Percentiles rank a stretch among this genome's conserved stretches.
Conservation (phyloP, 92 coral and sea anemone genomes). For the Meandrina meandrites region DNA sequence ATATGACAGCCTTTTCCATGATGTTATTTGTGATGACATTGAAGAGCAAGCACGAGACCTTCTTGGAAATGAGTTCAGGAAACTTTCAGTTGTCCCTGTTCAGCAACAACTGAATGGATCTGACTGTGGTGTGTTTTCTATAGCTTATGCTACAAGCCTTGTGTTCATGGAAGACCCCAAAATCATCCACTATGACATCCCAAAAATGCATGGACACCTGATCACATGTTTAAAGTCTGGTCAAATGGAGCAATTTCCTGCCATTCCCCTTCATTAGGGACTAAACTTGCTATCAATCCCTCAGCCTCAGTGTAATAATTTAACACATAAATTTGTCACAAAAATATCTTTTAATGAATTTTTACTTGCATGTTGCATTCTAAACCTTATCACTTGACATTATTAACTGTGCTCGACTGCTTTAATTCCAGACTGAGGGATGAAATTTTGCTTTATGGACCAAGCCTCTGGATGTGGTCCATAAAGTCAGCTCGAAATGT, state of each 20-base stretch:
- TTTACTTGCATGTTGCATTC: too few species aligned
- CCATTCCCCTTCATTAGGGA: too few species aligned
- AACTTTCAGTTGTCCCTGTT: slow-evolving; percentile 1
- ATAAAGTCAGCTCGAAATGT: too few species aligned
- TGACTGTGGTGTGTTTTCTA: slow-evolving; percentile 2
- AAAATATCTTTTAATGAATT: too few species aligned
- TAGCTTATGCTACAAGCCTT: slow-evolving; percentile 5
- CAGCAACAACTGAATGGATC: slow-evolving; percentile 13
- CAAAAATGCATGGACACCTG: slow-evolving; percentile 1
- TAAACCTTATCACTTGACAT: too few species aligned
- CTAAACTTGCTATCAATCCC: too few species aligned
- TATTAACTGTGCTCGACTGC: too few species aligned
- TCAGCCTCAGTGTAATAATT: too few species aligned
- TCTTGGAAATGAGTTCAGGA: not conserved
- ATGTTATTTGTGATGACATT: not conserved
- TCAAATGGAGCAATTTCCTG: slow-evolving; percentile 25
- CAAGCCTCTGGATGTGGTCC: too few species aligned
- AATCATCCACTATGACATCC: not conserved
- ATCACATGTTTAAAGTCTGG: not conserved
- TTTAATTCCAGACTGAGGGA: too few species aligned
- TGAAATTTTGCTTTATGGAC: too few species aligned
- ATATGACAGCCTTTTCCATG: not conserved
- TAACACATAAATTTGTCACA: too few species aligned
- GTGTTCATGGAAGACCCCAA: not conserved
- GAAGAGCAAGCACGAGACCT: slow-evolving; percentile 13